Conservation (phyloP, 2,797 vertebrate genomes). For the Pangasius macronema region DNA sequence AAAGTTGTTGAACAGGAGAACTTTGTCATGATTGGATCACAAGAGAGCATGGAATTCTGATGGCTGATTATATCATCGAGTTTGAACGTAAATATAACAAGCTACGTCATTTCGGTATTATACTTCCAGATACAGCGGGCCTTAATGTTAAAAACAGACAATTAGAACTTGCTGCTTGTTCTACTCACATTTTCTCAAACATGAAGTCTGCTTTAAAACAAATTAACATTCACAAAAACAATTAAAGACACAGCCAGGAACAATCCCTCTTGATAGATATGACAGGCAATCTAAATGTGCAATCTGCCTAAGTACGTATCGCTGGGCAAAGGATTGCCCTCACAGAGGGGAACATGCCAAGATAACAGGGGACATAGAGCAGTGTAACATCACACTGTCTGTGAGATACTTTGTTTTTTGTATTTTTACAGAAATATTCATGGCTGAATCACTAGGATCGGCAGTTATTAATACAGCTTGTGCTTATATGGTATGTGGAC, state of each 20-base stretch:
- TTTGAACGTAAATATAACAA: too few species aligned
- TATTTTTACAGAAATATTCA: neutral
- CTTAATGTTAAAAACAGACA: conserved; percentile 28
- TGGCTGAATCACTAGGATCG: too few species aligned
- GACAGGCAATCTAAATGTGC: conserved; percentile 33
- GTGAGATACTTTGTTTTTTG: neutral
- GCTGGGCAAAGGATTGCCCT: conserved; percentile 17
- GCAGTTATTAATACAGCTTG: too few species aligned
- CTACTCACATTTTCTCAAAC: neutral
- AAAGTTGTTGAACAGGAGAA: too few species aligned
- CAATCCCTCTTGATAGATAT: conserved; percentile 38
- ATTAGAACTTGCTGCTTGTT: conserved; percentile 35
- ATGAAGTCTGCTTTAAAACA: conserved; percentile 42
- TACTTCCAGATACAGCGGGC: too few species aligned
- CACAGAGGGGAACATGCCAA: conserved; percentile 23
- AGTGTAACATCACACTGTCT: neutral
- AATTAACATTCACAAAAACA: neutral
- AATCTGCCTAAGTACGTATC: conserved; percentile 39
- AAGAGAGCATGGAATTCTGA: too few species aligned
- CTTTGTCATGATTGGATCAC: too few species aligned
- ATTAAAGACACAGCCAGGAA: conserved; percentile 8
- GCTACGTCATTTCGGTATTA: too few species aligned
- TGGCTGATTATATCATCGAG: too few species aligned
- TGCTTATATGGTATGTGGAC: too few species aligned
- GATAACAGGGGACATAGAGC: conserved; percentile 11